These are phyloP conservation scores for Mustela lutreola DNA, from an alignment of 2,113 vertebrate genomes.

Conservation along the genomic window DNA sequence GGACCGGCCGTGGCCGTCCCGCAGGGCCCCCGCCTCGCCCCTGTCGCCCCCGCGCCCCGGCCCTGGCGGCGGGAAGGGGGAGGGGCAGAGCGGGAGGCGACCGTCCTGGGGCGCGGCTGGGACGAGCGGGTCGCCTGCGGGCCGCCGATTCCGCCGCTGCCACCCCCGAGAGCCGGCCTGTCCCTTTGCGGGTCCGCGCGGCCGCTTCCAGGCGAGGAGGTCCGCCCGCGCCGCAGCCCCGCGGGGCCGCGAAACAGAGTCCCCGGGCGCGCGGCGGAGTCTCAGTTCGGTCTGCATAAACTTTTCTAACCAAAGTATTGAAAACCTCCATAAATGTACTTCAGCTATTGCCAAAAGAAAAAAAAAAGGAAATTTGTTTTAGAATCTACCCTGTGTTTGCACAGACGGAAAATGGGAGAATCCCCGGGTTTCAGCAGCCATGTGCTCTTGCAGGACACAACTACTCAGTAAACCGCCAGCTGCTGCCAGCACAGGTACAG, in stretches of 20 bases:
- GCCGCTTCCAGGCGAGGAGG: too few species aligned
- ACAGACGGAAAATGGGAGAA: not conserved
- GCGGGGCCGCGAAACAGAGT: too few species aligned
- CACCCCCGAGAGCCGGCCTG: too few species aligned
- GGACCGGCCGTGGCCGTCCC: too few species aligned
- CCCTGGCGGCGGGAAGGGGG: not conserved
- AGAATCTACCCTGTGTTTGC: slow-evolving; percentile 1
- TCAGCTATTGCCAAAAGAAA: not conserved
- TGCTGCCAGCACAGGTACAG: slow-evolving; percentile 60
- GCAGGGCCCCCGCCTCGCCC: not conserved
- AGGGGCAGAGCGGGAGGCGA: not conserved
- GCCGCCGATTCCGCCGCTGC: too few species aligned
- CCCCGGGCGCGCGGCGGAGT: not conserved
- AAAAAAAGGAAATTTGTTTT: not conserved
- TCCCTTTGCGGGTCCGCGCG: too few species aligned
- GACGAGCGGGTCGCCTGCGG: not conserved
- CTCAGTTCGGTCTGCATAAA: slow-evolving; percentile 55
- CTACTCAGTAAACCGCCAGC: not conserved
- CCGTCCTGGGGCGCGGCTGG: not conserved
- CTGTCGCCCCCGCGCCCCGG: not conserved
- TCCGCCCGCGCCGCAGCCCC: too few species aligned
- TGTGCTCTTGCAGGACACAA: not conserved
- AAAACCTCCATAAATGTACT: slow-evolving; percentile 53
- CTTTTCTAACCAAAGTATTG: slow-evolving; percentile 58
- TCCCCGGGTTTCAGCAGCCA: not conserved